These are phyloP conservation scores for Parapsyche elsis DNA, from an alignment of 1,140 invertebrate genomes.

Conservation along the genomic window DNA sequence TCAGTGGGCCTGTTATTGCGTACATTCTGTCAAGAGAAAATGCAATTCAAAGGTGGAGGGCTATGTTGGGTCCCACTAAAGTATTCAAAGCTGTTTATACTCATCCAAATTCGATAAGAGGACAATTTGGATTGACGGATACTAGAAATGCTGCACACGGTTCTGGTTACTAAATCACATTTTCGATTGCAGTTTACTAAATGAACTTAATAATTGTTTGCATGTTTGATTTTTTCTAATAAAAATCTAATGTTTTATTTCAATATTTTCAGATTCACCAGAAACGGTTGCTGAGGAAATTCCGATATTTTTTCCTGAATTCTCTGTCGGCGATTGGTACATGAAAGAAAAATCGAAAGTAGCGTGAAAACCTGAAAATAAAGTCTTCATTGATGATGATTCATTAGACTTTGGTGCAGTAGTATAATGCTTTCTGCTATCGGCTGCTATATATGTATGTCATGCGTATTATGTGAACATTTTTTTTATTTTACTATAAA, in stretches of 20 bases:
- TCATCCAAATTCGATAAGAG: constrained; percentile 81
- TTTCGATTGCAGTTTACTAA: constrained; percentile 7
- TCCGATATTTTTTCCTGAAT: constrained; percentile 85
- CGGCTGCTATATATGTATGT: no score
- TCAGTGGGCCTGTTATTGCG: constrained; percentile 83
- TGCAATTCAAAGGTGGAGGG: constrained; percentile 83
- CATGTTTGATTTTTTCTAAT: not conserved
- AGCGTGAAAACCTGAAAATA: no score
- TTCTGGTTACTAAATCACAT: constrained; percentile 74
- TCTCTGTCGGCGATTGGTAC: constrained; percentile 67
- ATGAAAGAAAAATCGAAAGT: constrained; percentile 10
- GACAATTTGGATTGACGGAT: constrained; percentile 87
- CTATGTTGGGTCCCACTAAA: constrained; percentile 90
- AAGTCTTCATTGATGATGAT: no score
- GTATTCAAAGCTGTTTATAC: constrained; percentile 82
- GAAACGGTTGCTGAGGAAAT: constrained; percentile 83
- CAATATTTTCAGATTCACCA: constrained; percentile 76
- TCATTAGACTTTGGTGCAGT: no score
- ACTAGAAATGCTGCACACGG: constrained; percentile 93
- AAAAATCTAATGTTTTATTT: constrained; percentile 37
- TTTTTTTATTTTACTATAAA: no score
- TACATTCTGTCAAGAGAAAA: constrained; percentile 81
- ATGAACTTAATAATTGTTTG: not conserved
- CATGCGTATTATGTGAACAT: no score
- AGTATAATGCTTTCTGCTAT: no score